Evolutionary conservation across 1,140 invertebrate species (phyloP), one percentile per base, ranked within the genome.

Genomic region (Cydia pomonella): DNA sequence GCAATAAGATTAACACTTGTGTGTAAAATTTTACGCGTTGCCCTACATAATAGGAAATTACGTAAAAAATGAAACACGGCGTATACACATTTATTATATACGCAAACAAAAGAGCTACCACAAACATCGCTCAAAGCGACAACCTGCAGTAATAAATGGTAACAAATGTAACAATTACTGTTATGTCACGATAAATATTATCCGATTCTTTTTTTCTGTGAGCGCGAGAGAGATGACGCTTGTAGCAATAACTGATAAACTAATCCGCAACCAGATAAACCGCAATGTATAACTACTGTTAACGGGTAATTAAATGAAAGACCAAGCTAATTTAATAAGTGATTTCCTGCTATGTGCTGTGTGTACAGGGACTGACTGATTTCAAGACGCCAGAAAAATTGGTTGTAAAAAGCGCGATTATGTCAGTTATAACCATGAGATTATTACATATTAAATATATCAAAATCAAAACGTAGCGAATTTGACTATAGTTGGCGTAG

Each of bases 181-280:
- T 23, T 59, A n/a, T 53, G 53, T 59, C 53, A 59, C 53, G 18
- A 23, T 23, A 23, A 53, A 59, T 7, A 59, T 59, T 18, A 1
- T 21, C 53, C 5, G 18, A 59, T 21, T 38, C 29, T 38, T 16
- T 18, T 50, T 18, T 53, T 53, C n/a, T 18, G 50, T 18, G 1
- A 53, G 50, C 18, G 50, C 50, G 18, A 53, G 4, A 53, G 50
- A 53, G 50, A 53, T n/a, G 5, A 53, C n/a, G 4, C 1, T 53
- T 38, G 7, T 38, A 38, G 1, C 9, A 38, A 9, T 44, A 44
- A 44, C 12, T 44, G 12, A 41, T 50, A 50, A 18, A 18, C n/a
- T 53, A 53, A 53, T 53, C 50, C 50, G 50, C 6, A 53, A 53
- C 50, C 33, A 38, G n/a, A 18, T 53, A 53, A 53, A 53, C 50